Base-by-base conservation (phyloP, 2,113 vertebrate species). In the Oostethus manadensis region DNA sequence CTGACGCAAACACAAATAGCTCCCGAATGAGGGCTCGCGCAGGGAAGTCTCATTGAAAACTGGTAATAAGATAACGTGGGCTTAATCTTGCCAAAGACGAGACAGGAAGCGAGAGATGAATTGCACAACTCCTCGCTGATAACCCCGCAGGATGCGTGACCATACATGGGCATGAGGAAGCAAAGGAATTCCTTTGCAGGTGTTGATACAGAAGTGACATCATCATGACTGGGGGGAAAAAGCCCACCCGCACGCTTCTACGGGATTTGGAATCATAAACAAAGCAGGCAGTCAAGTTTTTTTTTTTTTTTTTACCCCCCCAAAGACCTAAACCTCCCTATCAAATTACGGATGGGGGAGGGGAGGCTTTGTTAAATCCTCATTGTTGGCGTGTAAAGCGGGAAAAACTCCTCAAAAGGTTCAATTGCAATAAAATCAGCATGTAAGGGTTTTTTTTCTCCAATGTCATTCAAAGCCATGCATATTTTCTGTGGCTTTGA, bases 81-180 rank as follows among this genome's bases (percentile, higher is more conserved):
- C 14, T 26, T 1, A 15, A 3, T 58, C 20, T 53, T 54, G 6
- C 26, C 26, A 64, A 66, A 23, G 1, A 10, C 10, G 50, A 15
- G 53, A 40, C 51, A 40, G 33, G 35, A 45, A 26, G 63, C 51
- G 40, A 15, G 9, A 14, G 17, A 21, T 14, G 15, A 61, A 23
- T 87, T 81, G 78, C 71, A 4, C 71, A 82, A 83, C 56, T 47
- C 15, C 10, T 45, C 10, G 13, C 43, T 60, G 60, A 56, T 64
- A 62, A 65, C 70, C 3, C 29, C 64, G 1, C 54, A 66, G 84
- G 84, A 87, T 57, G 33, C 18, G 5, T 57, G 58, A 57, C 88
- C 87, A 86, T 87, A 88, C 87, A 81, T 89, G 88, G 88, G 3
- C 22, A 10, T 4, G 10, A 81, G 88, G 87, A 89, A 88, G 81